Base-by-base conservation (phyloP, 2,888 invertebrate genomes). In the Boloria euphrosyne region DNA sequence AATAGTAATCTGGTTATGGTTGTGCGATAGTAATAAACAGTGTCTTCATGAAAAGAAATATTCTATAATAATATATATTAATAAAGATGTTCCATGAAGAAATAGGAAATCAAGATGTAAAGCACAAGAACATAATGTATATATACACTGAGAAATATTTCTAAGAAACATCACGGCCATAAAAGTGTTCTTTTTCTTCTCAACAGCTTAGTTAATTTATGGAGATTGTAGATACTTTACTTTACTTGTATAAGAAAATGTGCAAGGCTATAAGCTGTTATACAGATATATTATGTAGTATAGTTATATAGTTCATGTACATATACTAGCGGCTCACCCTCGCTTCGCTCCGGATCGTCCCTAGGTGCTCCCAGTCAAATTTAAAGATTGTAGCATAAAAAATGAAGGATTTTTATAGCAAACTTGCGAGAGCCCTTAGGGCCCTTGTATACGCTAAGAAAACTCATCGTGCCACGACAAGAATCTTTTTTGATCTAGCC, bases 151-250 rank as follows among this genome's bases (percentile, higher is more conserved):
- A 44, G 6, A 61, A 61, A 52, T 13, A 52, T 52, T 61, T 27
- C 61, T 44, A 13, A 17, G 51, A 43, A 52, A 61, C 51, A 13
- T 44, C 22, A 1, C 22, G 43, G 13, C 6, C 51, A 44, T 52
- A 6, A 16, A 52, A 52, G 61, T 44, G 43, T 61, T 44, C 44
- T 27, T 61, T 38, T 44, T 61, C 7, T 43, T 52, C 51, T 43
- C 27, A 61, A 44, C 18, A 17, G 16, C 51, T 61, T 44, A 43
- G 50, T 22, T 51, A n/a, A n/a, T n/a, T 44, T 60, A 43, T 51
- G 22, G n/a, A n/a, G n/a, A n/a, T n/a, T n/a, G n/a, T 43, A 60
- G 51, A 51, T 51, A 43, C 16, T 44, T 60, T 51, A 18, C 44
- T 18, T 50, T 60, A 16, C 38, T 13, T 50, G 17, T n/a, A 46